Evolutionary conservation across 92 coral and sea anemone genomes (phyloP), one percentile per base, ranked within the genome.

Genomic region (Pocillopora grandis): DNA sequence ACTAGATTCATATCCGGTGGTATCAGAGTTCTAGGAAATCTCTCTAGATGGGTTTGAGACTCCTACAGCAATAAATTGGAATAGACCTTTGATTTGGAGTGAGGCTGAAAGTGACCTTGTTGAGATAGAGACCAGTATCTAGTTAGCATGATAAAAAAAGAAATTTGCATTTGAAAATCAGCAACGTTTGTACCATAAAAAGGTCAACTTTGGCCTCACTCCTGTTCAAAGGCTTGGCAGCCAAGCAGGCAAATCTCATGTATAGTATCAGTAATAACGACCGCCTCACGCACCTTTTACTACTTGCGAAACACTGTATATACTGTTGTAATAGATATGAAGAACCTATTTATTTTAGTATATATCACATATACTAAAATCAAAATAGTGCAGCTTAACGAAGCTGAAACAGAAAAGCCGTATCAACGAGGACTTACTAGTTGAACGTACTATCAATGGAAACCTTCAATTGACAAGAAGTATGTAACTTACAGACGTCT

Each of bases 31-130:
- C 61, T 72, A 17, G 61, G 12, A 42, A 49, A 17, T 8, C n/a
- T 72, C 55, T 72, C 76, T 36, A 3, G 61, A 49, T 7, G 48
- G 76, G 76, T 72, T 42, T 37, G 76, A 72, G 76, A 72, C 31
- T 48, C 60, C 15, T 2, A 72, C 76, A 18, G 3, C 76, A 72
- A 72, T 20, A 20, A 5, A 65, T 27, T 35, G 31, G 31, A 27
- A 27, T 27, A 27, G 31, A 27, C 31, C 31, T 27, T 27, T 27
- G 31, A 27, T 27, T 27, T 27, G 31, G 31, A 27, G 31, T 27
- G 31, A 27, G 31, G 31, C 31, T 27, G 31, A 27, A 27, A 27
- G 31, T 27, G 31, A 27, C 31, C 31, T 27, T 27, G 31, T 27
- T 27, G 31, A 27, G 31, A 27, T 27, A 27, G 31, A 27, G 31